phyloP scores from a whole-genome alignment of 1,140 invertebrate genomes.

The Ruditapes philippinarum region DNA sequence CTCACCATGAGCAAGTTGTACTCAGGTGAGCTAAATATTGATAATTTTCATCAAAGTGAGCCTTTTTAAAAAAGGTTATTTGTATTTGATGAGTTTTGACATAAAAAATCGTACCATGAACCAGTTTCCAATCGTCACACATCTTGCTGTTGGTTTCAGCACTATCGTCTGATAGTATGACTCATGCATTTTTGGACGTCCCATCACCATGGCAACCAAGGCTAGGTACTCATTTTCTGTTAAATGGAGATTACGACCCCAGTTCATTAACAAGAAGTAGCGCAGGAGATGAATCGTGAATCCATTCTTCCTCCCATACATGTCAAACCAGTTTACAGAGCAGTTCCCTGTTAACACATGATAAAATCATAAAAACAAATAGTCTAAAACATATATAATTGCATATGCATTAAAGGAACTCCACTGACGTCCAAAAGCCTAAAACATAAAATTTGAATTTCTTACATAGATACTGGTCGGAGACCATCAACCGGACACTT shows the following conservation, averaged over 20 bases:
- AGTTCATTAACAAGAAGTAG: constrained; percentile 83
- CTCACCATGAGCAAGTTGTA: no score
- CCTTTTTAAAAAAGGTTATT: no score
- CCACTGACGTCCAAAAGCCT: no score
- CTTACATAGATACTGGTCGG: no score
- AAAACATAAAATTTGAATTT: no score
- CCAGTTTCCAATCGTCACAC: constrained; percentile 82
- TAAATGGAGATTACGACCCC: constrained; percentile 79
- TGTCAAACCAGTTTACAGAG: constrained; percentile 78
- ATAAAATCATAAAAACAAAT: no score
- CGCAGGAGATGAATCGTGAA: constrained; percentile 82
- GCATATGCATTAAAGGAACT: no score
- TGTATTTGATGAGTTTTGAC: no score
- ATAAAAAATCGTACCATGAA: constrained; percentile 83
- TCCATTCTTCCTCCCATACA: constrained; percentile 81
- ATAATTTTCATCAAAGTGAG: no score
- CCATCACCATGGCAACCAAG: constrained; percentile 76
- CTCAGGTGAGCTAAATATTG: no score
- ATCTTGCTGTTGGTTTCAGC: constrained; percentile 76
- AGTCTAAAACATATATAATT: no score
- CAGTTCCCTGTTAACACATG: constrained; percentile 31
- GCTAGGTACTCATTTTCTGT: constrained; percentile 82
- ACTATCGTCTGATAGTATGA: constrained; percentile 72
- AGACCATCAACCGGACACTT: no score
- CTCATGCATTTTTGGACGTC: constrained; percentile 49